Percentiles rank a stretch among this genome's conserved stretches.
These are phyloP conservation scores for Coendou prehensilis DNA, from an alignment of 2,797 vertebrate species.

Conservation along the genomic window DNA sequence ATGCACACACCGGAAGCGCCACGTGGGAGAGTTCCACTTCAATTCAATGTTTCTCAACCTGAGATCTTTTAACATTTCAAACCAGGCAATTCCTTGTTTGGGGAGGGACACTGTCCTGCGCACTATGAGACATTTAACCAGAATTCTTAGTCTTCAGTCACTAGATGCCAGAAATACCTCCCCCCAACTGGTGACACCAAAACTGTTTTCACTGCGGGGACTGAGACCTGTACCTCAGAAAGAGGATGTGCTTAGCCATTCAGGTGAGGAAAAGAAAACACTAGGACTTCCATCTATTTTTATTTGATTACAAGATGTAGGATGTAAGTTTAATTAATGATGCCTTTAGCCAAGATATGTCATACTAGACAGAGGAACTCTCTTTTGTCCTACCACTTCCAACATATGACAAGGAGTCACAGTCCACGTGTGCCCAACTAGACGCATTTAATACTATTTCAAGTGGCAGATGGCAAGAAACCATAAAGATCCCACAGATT, in stretches of 20 bases:
- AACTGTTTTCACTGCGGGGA: background rate
- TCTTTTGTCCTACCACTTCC: background rate
- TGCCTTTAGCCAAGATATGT: background rate
- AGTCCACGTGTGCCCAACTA: background rate
- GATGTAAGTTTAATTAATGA: constrained; percentile 32
- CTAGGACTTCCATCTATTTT: background rate
- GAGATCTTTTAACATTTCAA: background rate
- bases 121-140: background rate
- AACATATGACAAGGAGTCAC: background rate
- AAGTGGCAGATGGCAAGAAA: background rate
- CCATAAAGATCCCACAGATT: background rate
- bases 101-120: too few relatives aligned
- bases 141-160: background rate
- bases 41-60: background rate
- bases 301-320: constrained; percentile 1
- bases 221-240: background rate
- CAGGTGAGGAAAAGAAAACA: background rate
- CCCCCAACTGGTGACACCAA: background rate
- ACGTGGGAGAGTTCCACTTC: background rate
- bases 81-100: background rate
- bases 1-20: background rate
- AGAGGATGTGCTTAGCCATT: background rate
- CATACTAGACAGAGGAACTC: background rate
- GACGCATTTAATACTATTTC: constrained; percentile 45
- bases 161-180: background rate